Percentiles rank a stretch among this genome's conserved stretches.
These are phyloP conservation scores for Hypomesus transpacificus DNA, from an alignment of 2,113 vertebrate species.

Conservation along the genomic window DNA sequence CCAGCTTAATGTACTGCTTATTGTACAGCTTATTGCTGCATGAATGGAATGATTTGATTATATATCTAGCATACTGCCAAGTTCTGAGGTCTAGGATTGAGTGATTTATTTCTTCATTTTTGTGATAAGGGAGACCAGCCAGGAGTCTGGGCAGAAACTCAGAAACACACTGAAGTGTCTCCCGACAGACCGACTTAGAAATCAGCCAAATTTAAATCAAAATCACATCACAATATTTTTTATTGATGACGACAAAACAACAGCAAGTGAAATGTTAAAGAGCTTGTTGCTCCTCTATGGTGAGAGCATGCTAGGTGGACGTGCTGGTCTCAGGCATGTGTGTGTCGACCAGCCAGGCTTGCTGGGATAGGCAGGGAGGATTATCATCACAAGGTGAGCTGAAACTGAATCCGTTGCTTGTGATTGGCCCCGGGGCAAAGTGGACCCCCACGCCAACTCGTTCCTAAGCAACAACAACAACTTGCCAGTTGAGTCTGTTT, in stretches of 20 bases:
- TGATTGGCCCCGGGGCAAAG: neutral
- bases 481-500: conserved; percentile 2
- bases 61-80: conserved; percentile 35
- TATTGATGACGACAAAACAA: no score
- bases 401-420: conserved; percentile 12
- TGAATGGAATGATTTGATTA: conserved; percentile 41
- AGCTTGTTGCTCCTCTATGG: no score
- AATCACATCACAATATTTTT: no score
- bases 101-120: conserved; percentile 48
- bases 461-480: neutral
- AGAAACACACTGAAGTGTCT: conserved; percentile 9
- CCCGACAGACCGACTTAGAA: neutral
- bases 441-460: conserved; percentile 2
- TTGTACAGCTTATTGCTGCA: conserved; percentile 21
- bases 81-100: conserved; percentile 16
- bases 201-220: neutral
- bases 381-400: conserved; percentile 25
- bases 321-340: no score
- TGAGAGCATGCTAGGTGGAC: no score
- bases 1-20: no score
- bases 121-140: conserved; percentile 19
- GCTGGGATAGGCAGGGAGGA: conserved; percentile 1
- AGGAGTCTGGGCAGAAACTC: conserved; percentile 2
- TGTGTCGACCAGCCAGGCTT: no score
- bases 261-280: no score